phyloP scores from a whole-genome alignment of 1,140 invertebrate genomes.

The Colletes latitarsis region DNA sequence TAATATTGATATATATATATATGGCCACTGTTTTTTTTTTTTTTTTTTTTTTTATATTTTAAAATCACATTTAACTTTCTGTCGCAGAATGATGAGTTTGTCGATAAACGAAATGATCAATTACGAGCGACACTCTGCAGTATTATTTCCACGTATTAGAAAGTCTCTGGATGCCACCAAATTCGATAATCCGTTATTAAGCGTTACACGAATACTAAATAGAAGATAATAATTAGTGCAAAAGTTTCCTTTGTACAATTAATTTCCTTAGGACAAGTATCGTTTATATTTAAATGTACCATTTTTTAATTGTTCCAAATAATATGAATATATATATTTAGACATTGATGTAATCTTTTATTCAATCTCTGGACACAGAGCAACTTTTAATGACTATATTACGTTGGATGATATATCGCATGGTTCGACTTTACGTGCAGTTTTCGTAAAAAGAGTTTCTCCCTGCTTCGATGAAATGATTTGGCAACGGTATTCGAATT shows the following conservation, averaged over 20 bases:
- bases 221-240: slow-evolving; percentile 12
- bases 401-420: slow-evolving; percentile 7
- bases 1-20: slow-evolving; percentile 56
- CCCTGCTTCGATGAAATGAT: not conserved
- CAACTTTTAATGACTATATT: not conserved
- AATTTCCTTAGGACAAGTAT: not conserved
- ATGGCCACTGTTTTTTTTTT: slow-evolving; percentile 61
- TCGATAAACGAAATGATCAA: slow-evolving; percentile 8
- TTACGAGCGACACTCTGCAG: not conserved
- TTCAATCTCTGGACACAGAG: slow-evolving; percentile 14
- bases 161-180: not conserved
- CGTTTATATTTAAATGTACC: slow-evolving; percentile 1
- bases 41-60: too few species aligned
- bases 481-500: not conserved
- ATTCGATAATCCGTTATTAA: slow-evolving; percentile 4
- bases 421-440: not conserved
- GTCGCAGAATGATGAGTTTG: slow-evolving; percentile 12
- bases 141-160: not conserved
- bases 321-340: slow-evolving; percentile 12
- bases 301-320: slow-evolving; percentile 4
- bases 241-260: slow-evolving; percentile 44
- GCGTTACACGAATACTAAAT: not conserved
- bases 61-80: slow-evolving; percentile 52
- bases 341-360: slow-evolving; percentile 31
- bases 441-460: not conserved